A percentile compares a stretch with the other conserved stretches of the same genome.
These are phyloP conservation scores for Charina bottae DNA, from an alignment of 2,113 vertebrate species.

Conservation along the genomic window DNA sequence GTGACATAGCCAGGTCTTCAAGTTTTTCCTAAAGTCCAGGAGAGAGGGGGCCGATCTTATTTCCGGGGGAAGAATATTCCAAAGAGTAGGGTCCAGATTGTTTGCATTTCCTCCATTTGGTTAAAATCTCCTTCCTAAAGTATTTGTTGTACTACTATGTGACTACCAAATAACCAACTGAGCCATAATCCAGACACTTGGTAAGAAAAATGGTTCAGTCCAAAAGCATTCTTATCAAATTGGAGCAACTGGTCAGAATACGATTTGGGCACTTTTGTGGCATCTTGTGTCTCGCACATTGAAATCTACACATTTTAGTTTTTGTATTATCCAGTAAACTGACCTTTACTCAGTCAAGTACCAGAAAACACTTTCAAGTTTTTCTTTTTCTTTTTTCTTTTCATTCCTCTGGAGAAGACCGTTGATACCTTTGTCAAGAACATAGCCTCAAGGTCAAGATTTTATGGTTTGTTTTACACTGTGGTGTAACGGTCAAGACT, in stretches of 20 bases:
- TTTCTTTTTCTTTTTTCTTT: not conserved
- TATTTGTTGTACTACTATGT: not conserved
- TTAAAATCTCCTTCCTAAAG: not conserved
- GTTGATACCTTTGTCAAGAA: not conserved
- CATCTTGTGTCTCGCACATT: not conserved
- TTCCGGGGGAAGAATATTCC: no score
- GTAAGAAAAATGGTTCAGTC: not conserved
- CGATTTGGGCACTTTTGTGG: not conserved
- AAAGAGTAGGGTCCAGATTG: not conserved
- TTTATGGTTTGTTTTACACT: not conserved
- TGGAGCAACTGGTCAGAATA: not conserved
- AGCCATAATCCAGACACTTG: not conserved
- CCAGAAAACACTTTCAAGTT: not conserved
- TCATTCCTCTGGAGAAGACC: not conserved
- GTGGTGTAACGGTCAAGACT: no score
- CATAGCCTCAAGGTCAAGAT: not conserved
- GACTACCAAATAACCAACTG: not conserved
- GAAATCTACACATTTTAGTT: not conserved
- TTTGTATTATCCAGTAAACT: not conserved
- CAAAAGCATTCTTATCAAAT: not conserved
- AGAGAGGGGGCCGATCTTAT: no score
- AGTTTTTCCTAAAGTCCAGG: no score
- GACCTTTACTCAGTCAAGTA: not conserved
- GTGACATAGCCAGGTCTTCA: no score
- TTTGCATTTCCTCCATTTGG: not conserved